Base-by-base conservation (phyloP, 2,113 vertebrate species). In the Lathamus discolor region DNA sequence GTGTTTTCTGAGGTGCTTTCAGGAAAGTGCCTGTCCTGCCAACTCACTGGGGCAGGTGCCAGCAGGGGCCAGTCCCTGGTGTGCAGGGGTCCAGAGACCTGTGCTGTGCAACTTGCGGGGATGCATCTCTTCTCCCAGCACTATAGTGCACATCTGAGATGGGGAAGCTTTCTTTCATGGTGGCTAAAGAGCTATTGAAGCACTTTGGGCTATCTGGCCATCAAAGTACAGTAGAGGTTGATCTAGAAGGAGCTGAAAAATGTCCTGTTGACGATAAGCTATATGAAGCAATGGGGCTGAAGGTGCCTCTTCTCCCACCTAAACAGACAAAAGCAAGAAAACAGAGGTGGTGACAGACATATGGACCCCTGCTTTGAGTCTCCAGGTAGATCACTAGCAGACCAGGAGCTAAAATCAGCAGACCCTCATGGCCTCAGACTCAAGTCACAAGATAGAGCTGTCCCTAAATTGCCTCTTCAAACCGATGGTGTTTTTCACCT, bases 21-120 rank as follows among this genome's bases (percentile, higher is more conserved):
- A 72, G 55, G 9, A 23, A 51, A 62, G 16, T 35, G 48, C 20
- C 25, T 0, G 0, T 59, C 39, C 81, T 81, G 49, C 59, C 37
- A 7, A 6, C 8, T 69, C 1, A 0, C 62, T 46, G 78, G 41
- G 55, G 18, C 0, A 2, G 15, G 49, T 24, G 33, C 11, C 79
- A 74, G 52, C 39, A 33, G 9, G 16, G n/a, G 9, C 19, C 31
- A 31, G 63, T 27, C 41, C 28, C 59, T 33, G 69, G 12, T 3
- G 2, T 4, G 15, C 6, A 7, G 24, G 28, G 19, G 13, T n/a
- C 29, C 1, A 3, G 39, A 46, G 64, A 41, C 25, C 14, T 10
- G 35, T 28, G 44, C 25, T 52, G 6, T 22, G 39, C 55, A 72
- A 51, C 18, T 37, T 16, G 18, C 7, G 35, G 44, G 39, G 57